Base-by-base conservation (phyloP, 2,888 invertebrate genomes). In the Coenonympha arcania region DNA sequence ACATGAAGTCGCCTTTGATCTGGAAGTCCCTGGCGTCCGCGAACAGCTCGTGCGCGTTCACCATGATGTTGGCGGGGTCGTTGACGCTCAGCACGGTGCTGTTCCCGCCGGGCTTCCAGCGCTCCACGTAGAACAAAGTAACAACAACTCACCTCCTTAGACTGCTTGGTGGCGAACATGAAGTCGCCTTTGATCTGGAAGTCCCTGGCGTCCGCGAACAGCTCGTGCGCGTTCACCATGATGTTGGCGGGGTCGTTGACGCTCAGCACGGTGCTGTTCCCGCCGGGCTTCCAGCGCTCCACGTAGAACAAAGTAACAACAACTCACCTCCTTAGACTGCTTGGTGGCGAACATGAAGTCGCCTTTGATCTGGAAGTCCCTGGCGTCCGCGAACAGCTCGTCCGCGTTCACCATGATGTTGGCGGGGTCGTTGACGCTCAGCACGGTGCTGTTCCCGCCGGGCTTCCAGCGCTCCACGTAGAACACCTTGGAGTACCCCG, bases 321-420 rank as follows among this genome's bases (percentile, higher is more conserved):
- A n/a, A 48, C 88, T 86, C 69, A 92, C 92, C 83, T 88, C 87
- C 59, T 83, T 85, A 37, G 79, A 78, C 68, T 90, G 90, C 67
- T 90, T 91, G 0, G 93, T 93, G 0, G 92, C 94, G 77, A 96
- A 95, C 89, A 95, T 91, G 73, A 92, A 96, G 63, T 94, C 93
- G 11, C 92, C 93, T 67, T 91, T 92, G 22, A 95, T 89, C 68
- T 92, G 92, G 74, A 96, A 94, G 70, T 95, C 94, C 65, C 92
- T 90, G 1, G 94, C 92, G 59, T 91, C 89, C 13, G 88, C 87
- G 39, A 93, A 89, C 20, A 93, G 72, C 1, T 87, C 76, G 40
- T 78, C 72, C 6, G 85, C 87, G 70, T 66, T 93, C 69, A 47
- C 73, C 57, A 89, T 40, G 20, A 40, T 71, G 48, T 88, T 87